These are phyloP conservation scores for Ceyx margarethae DNA, from an alignment of 2,113 vertebrate genomes.

Conservation along the genomic window DNA sequence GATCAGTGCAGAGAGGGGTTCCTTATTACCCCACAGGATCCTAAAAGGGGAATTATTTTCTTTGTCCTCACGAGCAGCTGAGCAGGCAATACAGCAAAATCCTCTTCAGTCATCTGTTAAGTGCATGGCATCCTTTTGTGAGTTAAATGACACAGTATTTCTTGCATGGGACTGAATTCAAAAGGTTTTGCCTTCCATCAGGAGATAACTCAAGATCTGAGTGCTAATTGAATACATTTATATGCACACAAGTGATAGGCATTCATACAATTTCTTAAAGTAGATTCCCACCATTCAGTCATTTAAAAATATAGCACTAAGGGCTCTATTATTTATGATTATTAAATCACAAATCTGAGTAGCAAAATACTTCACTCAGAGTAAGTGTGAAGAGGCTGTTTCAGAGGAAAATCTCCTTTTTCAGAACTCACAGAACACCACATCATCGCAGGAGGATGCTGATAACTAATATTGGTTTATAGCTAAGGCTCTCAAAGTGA, in stretches of 20 bases:
- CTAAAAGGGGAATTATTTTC: constrained; percentile 63
- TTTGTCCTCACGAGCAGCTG: constrained; percentile 63
- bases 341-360: constrained; percentile 69
- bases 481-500: background rate
- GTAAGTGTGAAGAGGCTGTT: constrained; percentile 44
- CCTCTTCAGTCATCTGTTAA: constrained; percentile 67
- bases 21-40: constrained; percentile 45
- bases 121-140: constrained; percentile 68
- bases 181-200: constrained; percentile 68
- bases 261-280: constrained; percentile 67
- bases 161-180: constrained; percentile 65
- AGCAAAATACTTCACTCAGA: constrained; percentile 66
- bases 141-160: constrained; percentile 68
- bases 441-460: background rate
- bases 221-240: constrained; percentile 71
- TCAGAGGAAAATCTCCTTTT: constrained; percentile 45
- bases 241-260: constrained; percentile 68
- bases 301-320: constrained; percentile 67
- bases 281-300: constrained; percentile 67
- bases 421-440: background rate
- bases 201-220: constrained; percentile 67
- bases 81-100: constrained; percentile 65
- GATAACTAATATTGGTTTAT: constrained; percentile 36
- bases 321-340: constrained; percentile 69
- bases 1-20: constrained; percentile 36